Percentiles rank a stretch among this genome's conserved stretches.
phyloP scores from a whole-genome alignment of 2,888 invertebrate species.

The Macaria notata region DNA sequence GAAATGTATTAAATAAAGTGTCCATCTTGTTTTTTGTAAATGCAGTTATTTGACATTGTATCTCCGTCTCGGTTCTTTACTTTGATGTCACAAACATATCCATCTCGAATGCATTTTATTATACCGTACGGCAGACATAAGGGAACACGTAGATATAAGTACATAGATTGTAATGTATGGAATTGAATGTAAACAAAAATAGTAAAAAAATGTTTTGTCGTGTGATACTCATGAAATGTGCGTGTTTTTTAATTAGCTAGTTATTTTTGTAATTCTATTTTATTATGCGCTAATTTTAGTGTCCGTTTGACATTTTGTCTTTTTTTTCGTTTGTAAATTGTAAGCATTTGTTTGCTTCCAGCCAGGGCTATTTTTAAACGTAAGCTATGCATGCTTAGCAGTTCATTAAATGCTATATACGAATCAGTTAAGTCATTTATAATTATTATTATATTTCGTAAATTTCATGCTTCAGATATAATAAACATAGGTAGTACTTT shows the following conservation, averaged over 20 bases:
- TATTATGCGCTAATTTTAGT: slow-evolving; percentile 35
- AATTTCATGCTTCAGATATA: no score
- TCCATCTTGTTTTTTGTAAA: no score
- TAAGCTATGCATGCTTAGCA: slow-evolving; percentile 81
- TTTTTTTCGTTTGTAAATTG: slow-evolving; percentile 75
- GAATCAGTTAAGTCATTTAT: slow-evolving; percentile 55
- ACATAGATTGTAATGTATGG: slow-evolving; percentile 30
- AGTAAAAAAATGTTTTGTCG: slow-evolving; percentile 36
- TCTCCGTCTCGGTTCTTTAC: slow-evolving; percentile 5
- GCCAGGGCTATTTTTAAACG: slow-evolving; percentile 59
- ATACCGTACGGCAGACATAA: slow-evolving; percentile 19
- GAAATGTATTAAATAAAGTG: no score
- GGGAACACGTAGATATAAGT: slow-evolving; percentile 32
- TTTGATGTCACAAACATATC: slow-evolving; percentile 21
- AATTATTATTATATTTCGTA: slow-evolving; percentile 28
- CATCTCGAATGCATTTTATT: slow-evolving; percentile 22
- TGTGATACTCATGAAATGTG: slow-evolving; percentile 60
- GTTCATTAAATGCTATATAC: slow-evolving; percentile 77
- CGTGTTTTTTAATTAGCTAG: slow-evolving; percentile 50
- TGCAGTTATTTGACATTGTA: not conserved
- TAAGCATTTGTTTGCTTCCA: slow-evolving; percentile 82
- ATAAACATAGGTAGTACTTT: no score
- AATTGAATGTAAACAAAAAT: slow-evolving; percentile 41
- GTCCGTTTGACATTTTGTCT: slow-evolving; percentile 45
- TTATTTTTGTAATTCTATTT: slow-evolving; percentile 42